These are phyloP conservation scores for Prietella phreatophila DNA, from an alignment of 2,113 vertebrate species.

Conservation along the genomic window DNA sequence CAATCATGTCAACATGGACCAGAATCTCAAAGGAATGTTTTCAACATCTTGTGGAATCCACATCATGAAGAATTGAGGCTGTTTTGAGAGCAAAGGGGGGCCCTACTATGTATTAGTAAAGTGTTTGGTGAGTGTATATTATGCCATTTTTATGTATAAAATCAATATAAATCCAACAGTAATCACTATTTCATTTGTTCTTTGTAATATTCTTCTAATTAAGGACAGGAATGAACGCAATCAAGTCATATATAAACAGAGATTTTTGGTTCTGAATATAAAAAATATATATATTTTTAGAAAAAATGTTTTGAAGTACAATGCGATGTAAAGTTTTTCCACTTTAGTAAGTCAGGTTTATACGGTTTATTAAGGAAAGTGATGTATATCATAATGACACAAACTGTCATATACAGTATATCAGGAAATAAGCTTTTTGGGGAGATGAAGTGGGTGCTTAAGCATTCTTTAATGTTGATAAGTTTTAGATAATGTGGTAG, in stretches of 20 bases:
- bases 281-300: background rate
- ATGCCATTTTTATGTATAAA: background rate
- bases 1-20: too few species aligned
- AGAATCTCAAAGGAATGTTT: too few species aligned
- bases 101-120: too few species aligned
- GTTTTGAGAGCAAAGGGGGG: too few species aligned
- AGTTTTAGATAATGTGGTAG: background rate
- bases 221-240: background rate
- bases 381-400: background rate
- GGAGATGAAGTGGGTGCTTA: background rate
- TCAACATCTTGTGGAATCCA: too few species aligned
- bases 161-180: background rate
- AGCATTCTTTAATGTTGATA: background rate
- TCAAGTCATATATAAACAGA: background rate
- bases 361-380: background rate
- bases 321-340: background rate
- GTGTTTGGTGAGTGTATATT: background rate
- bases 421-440: background rate
- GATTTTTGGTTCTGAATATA: background rate
- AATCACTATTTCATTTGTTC: too few species aligned
- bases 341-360: background rate
- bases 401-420: background rate
- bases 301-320: background rate
- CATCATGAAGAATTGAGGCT: too few species aligned
- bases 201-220: background rate